phyloP scores from a whole-genome alignment of 2,797 vertebrate species.

The Phoeniculus purpureus region DNA sequence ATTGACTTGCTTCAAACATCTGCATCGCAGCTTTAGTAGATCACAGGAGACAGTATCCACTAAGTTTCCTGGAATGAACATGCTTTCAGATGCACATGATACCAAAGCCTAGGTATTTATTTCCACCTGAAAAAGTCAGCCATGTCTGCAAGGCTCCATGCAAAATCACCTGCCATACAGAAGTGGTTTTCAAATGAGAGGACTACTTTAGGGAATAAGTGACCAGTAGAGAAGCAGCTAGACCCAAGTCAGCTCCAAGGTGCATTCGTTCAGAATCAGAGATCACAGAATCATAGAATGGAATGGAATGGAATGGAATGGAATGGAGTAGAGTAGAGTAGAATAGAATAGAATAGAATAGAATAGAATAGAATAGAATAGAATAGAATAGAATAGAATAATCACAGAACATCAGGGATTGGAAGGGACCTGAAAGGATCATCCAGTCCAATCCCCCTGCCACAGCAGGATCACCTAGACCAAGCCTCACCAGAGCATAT shows the following conservation, averaged over 20 bases:
- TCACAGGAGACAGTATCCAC: not conserved
- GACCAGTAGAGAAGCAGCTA: not conserved
- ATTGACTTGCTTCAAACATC: not conserved
- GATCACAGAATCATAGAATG: too few relatives aligned
- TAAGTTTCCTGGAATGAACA: not conserved
- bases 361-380: too few relatives aligned
- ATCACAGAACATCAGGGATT: too few relatives aligned
- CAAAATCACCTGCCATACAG: not conserved
- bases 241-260: not conserved
- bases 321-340: too few relatives aligned
- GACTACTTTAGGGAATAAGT: not conserved
- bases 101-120: not conserved
- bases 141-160: not conserved
- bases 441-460: too few relatives aligned
- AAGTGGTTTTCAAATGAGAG: not conserved
- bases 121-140: constrained; percentile 2
- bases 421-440: too few relatives aligned
- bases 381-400: too few relatives aligned
- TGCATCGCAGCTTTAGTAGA: not conserved
- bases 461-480: too few relatives aligned
- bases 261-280: not conserved
- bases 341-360: too few relatives aligned
- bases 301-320: too few relatives aligned
- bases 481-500: too few relatives aligned
- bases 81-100: not conserved